These are phyloP conservation scores for Eudorcas thomsonii DNA, from an alignment of 2,113 vertebrate genomes.

Conservation along the genomic window DNA sequence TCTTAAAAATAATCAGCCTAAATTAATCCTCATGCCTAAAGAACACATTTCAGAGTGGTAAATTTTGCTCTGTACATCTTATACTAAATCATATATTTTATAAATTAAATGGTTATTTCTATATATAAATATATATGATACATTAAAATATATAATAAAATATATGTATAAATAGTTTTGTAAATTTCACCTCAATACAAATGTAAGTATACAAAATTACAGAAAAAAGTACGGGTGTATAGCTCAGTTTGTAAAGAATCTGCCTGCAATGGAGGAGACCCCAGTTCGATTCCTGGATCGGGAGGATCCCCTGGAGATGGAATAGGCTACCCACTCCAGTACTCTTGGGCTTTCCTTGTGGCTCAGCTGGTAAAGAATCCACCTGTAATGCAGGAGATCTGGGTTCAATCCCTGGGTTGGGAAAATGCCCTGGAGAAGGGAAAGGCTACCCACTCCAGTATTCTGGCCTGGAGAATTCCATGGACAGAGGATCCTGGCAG, in stretches of 20 bases:
- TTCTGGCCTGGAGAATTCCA: background rate
- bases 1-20: background rate
- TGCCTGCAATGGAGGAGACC: background rate
- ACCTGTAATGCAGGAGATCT: background rate
- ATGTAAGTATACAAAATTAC: background rate
- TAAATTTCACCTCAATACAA: slow-evolving; percentile 8
- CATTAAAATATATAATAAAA: background rate
- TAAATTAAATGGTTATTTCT: background rate
- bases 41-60: background rate
- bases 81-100: background rate
- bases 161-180: background rate
- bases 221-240: background rate
- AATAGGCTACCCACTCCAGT: background rate
- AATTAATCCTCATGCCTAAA: background rate
- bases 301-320: background rate
- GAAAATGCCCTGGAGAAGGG: background rate
- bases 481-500: background rate
- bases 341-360: background rate
- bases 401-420: background rate
- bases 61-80: background rate
- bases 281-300: rapidly evolving
- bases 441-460: background rate
- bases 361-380: background rate
- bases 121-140: background rate
- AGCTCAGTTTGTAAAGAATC: background rate